Evolutionary conservation across 2,797 vertebrate genomes (phyloP).

Genomic region (Melanogrammus aeglefinus): DNA sequence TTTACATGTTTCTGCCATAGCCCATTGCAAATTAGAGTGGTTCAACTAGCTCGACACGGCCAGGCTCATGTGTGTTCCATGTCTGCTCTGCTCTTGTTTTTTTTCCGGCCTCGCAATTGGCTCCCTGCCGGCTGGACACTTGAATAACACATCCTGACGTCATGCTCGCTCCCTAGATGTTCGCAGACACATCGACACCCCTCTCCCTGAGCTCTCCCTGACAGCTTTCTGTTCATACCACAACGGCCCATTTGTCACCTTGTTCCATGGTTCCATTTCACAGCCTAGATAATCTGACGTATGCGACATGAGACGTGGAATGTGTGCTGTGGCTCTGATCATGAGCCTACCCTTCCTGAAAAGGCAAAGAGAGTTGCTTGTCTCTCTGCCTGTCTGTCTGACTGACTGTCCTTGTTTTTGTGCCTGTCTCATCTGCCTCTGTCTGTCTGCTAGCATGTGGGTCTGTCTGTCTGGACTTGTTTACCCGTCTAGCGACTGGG

Average conservation of each 20-base stretch:
- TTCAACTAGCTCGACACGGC: neutral
- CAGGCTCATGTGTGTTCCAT: neutral
- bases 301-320: neutral
- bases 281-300: neutral
- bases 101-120: neutral
- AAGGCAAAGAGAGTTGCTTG: neutral
- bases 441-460: neutral
- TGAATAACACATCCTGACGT: neutral
- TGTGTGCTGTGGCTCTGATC: neutral
- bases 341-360: neutral
- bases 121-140: neutral
- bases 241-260: neutral
- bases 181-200: no score
- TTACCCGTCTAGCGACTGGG: conserved; percentile 10
- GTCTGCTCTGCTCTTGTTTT: neutral
- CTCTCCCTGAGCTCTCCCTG: neutral
- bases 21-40: neutral
- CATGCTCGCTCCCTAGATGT: no score
- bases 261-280: neutral
- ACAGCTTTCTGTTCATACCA: neutral
- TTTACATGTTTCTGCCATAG: neutral
- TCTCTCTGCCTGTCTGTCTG: neutral
- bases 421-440: neutral
- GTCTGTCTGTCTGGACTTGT: conserved; percentile 18
- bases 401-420: neutral